A percentile compares a stretch with the other conserved stretches of the same genome.
phyloP scores from a whole-genome alignment of 2,888 invertebrate genomes.

The Aphidius colemani region DNA sequence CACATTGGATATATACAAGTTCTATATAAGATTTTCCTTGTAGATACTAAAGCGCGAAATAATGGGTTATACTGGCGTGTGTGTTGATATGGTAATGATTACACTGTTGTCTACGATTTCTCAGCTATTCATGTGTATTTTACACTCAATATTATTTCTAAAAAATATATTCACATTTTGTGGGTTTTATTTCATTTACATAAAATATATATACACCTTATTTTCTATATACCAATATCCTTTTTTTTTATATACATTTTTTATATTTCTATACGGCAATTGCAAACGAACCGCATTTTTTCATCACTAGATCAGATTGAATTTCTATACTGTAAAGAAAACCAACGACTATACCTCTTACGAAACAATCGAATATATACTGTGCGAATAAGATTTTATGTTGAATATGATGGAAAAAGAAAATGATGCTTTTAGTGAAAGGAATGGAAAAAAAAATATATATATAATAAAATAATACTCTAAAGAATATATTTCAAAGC shows the following conservation, averaged over 20 bases:
- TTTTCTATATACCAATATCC: neutral
- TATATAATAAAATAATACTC: no score
- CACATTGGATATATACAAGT: constrained; percentile 1
- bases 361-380: constrained; percentile 8
- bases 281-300: neutral
- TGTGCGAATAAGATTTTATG: no score
- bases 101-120: constrained; percentile 34
- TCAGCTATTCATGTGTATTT: neutral
- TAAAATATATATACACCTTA: neutral
- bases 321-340: neutral
- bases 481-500: no score
- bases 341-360: neutral
- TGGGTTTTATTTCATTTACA: no score
- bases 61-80: constrained; percentile 3
- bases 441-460: no score
- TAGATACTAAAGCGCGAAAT: constrained; percentile 4
- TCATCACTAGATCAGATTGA: neutral
- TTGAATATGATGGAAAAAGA: no score
- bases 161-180: no score
- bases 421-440: no score
- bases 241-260: neutral
- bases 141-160: no score
- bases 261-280: neutral
- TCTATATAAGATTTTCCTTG: constrained; percentile 4
- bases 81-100: constrained; percentile 38